These are phyloP conservation scores for Spilogale gracilis DNA, from an alignment of 2,113 vertebrate genomes.

Conservation along the genomic window DNA sequence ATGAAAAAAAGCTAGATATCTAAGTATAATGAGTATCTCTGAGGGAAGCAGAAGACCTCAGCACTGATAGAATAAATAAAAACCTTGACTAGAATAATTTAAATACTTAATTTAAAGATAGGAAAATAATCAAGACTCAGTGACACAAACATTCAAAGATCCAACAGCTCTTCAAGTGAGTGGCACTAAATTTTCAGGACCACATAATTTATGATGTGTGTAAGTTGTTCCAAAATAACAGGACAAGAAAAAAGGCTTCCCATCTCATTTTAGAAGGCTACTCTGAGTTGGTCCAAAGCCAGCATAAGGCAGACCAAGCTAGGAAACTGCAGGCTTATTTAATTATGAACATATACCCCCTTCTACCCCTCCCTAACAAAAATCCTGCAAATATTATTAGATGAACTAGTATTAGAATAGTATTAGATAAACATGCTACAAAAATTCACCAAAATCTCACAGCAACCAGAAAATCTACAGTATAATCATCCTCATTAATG, in stretches of 20 bases:
- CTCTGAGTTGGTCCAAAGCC: not conserved
- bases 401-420: not conserved
- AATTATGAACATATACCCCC: not conserved
- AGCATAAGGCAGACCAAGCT: not conserved
- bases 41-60: not conserved
- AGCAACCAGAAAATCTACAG: not conserved
- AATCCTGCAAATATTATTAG: not conserved
- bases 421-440: not conserved
- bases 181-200: not conserved
- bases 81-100: not conserved
- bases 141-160: not conserved
- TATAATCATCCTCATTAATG: not conserved
- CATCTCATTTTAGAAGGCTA: too few relatives aligned
- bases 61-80: not conserved
- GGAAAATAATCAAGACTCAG: not conserved
- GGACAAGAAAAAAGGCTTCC: not conserved
- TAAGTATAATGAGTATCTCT: not conserved
- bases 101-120: not conserved
- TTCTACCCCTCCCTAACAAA: not conserved
- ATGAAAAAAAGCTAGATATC: not conserved
- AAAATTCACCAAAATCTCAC: not conserved
- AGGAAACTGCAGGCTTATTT: not conserved
- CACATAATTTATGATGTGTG: rapidly evolving
- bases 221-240: not conserved
- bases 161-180: not conserved